These are phyloP conservation scores for Schizotus pectinicornis DNA, from an alignment of 2,888 invertebrate species.

Conservation along the genomic window DNA sequence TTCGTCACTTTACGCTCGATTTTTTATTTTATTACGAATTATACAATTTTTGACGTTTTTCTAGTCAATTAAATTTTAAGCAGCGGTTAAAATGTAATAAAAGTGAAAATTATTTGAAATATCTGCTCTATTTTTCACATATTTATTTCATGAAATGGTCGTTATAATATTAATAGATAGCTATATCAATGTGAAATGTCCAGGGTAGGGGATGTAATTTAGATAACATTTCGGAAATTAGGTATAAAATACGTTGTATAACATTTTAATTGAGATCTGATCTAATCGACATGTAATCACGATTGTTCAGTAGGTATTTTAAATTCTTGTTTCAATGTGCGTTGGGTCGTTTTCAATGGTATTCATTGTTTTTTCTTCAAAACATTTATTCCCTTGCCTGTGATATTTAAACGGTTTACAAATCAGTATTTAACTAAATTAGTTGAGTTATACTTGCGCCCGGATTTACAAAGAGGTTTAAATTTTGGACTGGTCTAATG, in stretches of 20 bases:
- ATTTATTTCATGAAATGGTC: conserved; percentile 46
- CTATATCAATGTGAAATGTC: conserved; percentile 53
- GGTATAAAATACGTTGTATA: conserved; percentile 25
- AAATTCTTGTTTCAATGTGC: conserved; percentile 1
- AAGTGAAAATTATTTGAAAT: conserved; percentile 33
- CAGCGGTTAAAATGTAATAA: conserved; percentile 13
- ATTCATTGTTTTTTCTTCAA: conserved; percentile 15
- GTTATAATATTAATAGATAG: conserved; percentile 45
- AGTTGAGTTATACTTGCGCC: background rate
- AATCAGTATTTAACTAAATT: conserved; percentile 49
- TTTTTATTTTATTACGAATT: conserved; percentile 9
- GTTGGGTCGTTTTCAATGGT: conserved; percentile 7
- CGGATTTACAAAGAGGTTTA: too few species aligned
- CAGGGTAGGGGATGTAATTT: conserved; percentile 52
- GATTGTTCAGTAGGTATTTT: conserved; percentile 9
- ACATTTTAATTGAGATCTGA: conserved; percentile 19
- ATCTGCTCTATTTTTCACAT: conserved; percentile 34
- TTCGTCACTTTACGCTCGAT: conserved; percentile 17
- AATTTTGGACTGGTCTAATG: too few species aligned
- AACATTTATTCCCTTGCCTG: conserved; percentile 49
- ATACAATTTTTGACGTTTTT: conserved; percentile 26
- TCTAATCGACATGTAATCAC: background rate
- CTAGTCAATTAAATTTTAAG: conserved; percentile 33
- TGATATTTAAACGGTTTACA: conserved; percentile 50
- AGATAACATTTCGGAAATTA: conserved; percentile 41